phyloP scores from a whole-genome alignment of 2,797 vertebrate species.

The Prunella strophiata region DNA sequence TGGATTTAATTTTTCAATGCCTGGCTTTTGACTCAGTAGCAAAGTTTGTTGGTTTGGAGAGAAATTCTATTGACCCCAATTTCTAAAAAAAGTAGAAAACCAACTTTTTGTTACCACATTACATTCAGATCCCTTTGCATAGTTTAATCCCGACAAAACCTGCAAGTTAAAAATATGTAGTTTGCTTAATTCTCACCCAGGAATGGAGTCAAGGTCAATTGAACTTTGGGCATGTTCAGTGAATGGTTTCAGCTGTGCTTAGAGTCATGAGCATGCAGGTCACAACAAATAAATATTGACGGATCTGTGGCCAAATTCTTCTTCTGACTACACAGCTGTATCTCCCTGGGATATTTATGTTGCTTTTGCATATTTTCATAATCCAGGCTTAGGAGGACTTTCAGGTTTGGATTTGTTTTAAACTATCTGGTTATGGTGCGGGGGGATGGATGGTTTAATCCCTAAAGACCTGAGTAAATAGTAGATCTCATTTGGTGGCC shows the following conservation, averaged over 20 bases:
- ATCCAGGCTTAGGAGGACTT: constrained; percentile 9
- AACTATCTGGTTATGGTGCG: neutral
- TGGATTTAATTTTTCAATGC: neutral
- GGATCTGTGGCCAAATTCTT: neutral
- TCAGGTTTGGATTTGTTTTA: neutral
- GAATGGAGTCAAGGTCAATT: neutral
- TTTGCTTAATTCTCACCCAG: neutral
- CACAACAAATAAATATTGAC: constrained; percentile 42
- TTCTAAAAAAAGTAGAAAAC: neutral
- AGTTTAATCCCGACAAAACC: neutral
- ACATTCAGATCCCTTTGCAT: neutral
- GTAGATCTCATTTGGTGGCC: neutral
- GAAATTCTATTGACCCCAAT: neutral
- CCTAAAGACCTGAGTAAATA: neutral
- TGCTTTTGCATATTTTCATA: constrained; percentile 19
- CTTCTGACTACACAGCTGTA: neutral
- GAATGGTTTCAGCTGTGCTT: neutral
- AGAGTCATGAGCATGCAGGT: neutral
- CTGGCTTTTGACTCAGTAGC: neutral
- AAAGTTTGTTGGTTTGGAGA: neutral
- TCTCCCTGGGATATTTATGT: neutral
- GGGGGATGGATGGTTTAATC: neutral
- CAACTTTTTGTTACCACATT: neutral
- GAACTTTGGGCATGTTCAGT: neutral
- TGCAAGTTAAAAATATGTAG: neutral